Evolutionary conservation across 2,888 invertebrate species (phyloP), one percentile per base, ranked within the genome.

Genomic region (Argyra leucocephala): DNA sequence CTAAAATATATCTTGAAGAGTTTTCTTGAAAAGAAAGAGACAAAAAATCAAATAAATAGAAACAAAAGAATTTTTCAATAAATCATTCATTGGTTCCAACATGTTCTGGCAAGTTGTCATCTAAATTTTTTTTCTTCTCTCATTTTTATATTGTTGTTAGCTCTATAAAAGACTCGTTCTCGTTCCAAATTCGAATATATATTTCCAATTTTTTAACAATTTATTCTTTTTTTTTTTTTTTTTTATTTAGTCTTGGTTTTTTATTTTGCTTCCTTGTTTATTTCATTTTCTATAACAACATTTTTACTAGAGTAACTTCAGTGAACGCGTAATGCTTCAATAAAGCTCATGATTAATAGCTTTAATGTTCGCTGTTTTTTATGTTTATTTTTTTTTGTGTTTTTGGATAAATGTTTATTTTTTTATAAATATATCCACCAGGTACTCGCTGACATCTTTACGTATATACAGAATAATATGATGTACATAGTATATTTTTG

Each of bases 101-200:
- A 48, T 48, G 48, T n/a, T 48, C 48, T 48, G 48, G 48, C 48
- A 48, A 48, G 48, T 48, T 48, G 48, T 48, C 48, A 48, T 48
- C 18, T 48, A 48, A 48, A n/a, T 18, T 18, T 18, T 9, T 48
- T 31, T 31, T 31, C 31, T 31, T 31, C 10, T 7, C 31, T 48
- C 18, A 2, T 31, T 12, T 2, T 26, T 26, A 26, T 26, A 26
- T 26, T 26, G 26, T 4, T 4, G 26, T 26, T 9, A 9, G 26
- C n/a, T n/a, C n/a, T n/a, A n/a, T n/a, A n/a, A n/a, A n/a, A n/a
- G n/a, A n/a, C n/a, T n/a, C n/a, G n/a, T n/a, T n/a, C n/a, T n/a
- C n/a, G n/a, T 15, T 37, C 37, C 18, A 18, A 31, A 31, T 31
- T 31, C 48, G 48, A 48, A 48, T 48, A n/a, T 48, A 12, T 48